A percentile compares a stretch with the other conserved stretches of the same genome.
Conservation (phyloP, 2,888 invertebrate genomes). For the Pollenia amentaria region DNA sequence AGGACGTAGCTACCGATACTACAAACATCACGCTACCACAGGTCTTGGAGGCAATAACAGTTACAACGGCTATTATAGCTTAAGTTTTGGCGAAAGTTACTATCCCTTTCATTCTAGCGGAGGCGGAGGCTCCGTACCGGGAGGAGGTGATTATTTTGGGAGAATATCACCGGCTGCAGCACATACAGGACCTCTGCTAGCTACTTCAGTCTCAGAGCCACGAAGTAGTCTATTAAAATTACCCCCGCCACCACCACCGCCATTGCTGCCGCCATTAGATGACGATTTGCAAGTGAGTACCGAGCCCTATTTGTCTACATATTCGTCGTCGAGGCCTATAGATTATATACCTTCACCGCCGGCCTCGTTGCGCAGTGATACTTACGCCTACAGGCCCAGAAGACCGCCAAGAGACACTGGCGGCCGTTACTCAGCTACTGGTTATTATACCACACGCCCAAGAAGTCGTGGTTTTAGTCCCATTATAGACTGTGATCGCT, state of each 20-base stretch:
- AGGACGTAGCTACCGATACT: slow-evolving; percentile 76
- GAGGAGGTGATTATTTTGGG: slow-evolving; percentile 78
- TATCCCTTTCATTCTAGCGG: slow-evolving; percentile 72
- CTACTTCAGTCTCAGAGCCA: slow-evolving; percentile 77
- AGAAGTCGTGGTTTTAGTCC: slow-evolving; percentile 67
- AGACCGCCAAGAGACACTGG: slow-evolving; percentile 50
- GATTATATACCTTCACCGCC: slow-evolving; percentile 71
- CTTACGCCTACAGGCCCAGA: slow-evolving; percentile 68
- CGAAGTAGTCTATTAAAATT: slow-evolving; percentile 69
- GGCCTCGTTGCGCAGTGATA: slow-evolving; percentile 70
- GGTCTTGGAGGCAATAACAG: slow-evolving; percentile 62
- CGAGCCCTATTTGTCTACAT: slow-evolving; percentile 71
- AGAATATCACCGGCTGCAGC: slow-evolving; percentile 76
- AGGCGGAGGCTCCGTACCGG: slow-evolving; percentile 76
- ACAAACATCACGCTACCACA: slow-evolving; percentile 72
- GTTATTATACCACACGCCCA: slow-evolving; percentile 67
- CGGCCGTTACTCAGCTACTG: slow-evolving; percentile 70
- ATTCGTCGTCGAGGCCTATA: slow-evolving; percentile 70
- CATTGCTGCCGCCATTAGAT: slow-evolving; percentile 78
- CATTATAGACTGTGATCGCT: slow-evolving; percentile 71
- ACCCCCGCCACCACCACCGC: slow-evolving; percentile 75
- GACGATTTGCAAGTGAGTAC: slow-evolving; percentile 74
- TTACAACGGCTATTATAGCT: slow-evolving; percentile 75
- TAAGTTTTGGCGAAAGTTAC: slow-evolving; percentile 70
- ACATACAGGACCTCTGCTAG: slow-evolving; percentile 78